Percentiles rank a stretch among this genome's conserved stretches.
Evolutionary conservation across 2,797 vertebrate species (phyloP).

Genomic region (Schizopygopsis malacanthus): DNA sequence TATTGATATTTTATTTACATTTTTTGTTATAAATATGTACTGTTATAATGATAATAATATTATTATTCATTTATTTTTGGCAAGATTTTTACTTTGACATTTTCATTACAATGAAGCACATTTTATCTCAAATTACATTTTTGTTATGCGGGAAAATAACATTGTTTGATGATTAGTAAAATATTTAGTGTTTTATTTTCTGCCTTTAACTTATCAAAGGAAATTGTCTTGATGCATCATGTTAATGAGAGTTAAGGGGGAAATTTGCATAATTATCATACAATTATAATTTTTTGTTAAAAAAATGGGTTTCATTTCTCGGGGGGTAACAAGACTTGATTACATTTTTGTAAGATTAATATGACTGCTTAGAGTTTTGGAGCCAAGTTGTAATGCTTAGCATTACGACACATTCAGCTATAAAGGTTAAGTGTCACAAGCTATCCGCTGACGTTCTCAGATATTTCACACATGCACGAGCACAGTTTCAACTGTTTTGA

Average conservation of each 20-base stretch:
- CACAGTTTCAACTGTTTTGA: constrained; percentile 55
- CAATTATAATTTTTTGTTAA: not conserved
- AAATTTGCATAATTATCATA: not conserved
- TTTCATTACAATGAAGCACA: not conserved
- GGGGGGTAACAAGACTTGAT: not conserved
- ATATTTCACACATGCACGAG: constrained; percentile 44
- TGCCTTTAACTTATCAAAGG: not conserved
- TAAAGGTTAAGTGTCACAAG: constrained; percentile 24
- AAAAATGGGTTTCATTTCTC: not conserved
- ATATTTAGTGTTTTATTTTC: not conserved
- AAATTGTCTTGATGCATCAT: not conserved
- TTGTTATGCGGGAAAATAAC: not conserved
- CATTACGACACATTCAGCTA: not conserved
- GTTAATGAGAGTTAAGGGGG: not conserved
- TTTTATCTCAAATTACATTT: not conserved
- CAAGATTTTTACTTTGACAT: not conserved
- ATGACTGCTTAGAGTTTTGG: not conserved
- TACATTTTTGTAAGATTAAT: not conserved
- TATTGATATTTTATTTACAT: too few species aligned
- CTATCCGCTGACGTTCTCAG: constrained; percentile 3
- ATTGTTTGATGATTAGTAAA: not conserved
- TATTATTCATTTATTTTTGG: not conserved
- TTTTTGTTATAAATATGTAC: not conserved
- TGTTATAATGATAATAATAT: not conserved
- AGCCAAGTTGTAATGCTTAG: not conserved